Evolutionary conservation across 2,113 vertebrate species (phyloP), one percentile per base, ranked within the genome.

Genomic region (Anhinga anhinga): DNA sequence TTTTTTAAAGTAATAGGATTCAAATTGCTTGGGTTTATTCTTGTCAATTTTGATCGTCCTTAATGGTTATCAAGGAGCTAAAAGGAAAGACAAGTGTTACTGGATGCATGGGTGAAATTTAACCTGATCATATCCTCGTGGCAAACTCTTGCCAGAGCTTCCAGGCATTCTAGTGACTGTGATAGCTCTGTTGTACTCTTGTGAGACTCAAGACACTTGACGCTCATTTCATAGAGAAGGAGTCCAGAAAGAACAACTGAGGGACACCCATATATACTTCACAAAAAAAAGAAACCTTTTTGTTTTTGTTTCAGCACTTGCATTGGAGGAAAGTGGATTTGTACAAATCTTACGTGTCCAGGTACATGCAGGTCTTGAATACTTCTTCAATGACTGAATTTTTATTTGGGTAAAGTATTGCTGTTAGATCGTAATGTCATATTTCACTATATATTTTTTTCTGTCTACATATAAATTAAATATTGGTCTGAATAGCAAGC

Each of bases 301-400:
- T 96, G 47, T 97, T 95, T 98, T 78, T 81, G 47, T 98, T 98
- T 97, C 97, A 99, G 99, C 97, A 99, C 99, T 23, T 99, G 99
- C 73, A 29, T 91, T 61, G 99, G 98, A 44, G 99, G 99, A 94
- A 98, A 98, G 86, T 99, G 99, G 99, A 98, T 98, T 95, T 99
- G 99, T 97, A 99, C 99, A 36, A 98, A 99, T 22, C 91, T 98
- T 82, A 98, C 98, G 50, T 99, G 99, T 90, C 99, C 99, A 98
- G 99, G 99, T 99, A 97, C 19, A 66, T 86, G 13, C 7, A 45
- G 59, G 20, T 77, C 36, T 67, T 4, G 0, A 26, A 44, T 79
- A 58, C 4, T 53, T 20, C 63, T 59, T 53, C 50, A 36, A 32
- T 70, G 83, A 15, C 9, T 59, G 9, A 53, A 11, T 52, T 82